Base-by-base conservation (phyloP, 1,140 invertebrate genomes). In the Aphis gossypii region DNA sequence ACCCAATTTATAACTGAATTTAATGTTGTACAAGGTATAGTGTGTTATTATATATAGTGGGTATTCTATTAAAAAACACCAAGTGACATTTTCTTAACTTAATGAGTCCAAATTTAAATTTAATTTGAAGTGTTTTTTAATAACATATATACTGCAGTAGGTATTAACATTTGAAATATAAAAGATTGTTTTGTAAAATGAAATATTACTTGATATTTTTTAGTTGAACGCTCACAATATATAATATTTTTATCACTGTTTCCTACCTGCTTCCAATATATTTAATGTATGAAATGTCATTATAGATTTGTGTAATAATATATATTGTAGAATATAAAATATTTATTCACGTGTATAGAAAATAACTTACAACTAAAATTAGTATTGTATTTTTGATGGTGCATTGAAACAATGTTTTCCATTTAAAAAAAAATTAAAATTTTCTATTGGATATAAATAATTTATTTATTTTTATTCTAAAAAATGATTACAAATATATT, bases 241-340 rank as follows among this genome's bases (percentile, higher is more conserved):
- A 76, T n/a, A 44, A 6, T 23, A 35, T 25, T 86, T 23, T 46
- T 86, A 44, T 86, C 25, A 86, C 9, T 30, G 46, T 86, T 35
- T 86, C 44, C 23, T 46, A 86, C n/a, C 60, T 76, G 60, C 25
- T 86, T 30, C 84, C 44, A 86, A 86, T 46, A n/a, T 84, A 84
- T 84, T 44, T 30, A 44, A 46, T 46, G 9, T 46, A 51, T 51
- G 48, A 51, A 51, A 46, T 76, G 14, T 76, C 41, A 86, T n/a
- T 9, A 21, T 38, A 38, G n/a, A 83, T 38, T 83, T 83, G 76
- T 35, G 23, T 84, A 44, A 44, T 84, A 84, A 14, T 44, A 25
- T 84, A 25, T 44, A 44, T 25, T 84, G 23, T 30, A 41, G 11
- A 84, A 21, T 44, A 41, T 84, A 44, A 25, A 7, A 25, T 84